phyloP scores from a whole-genome alignment of 2,888 invertebrate species.

The Catocala nupta region DNA sequence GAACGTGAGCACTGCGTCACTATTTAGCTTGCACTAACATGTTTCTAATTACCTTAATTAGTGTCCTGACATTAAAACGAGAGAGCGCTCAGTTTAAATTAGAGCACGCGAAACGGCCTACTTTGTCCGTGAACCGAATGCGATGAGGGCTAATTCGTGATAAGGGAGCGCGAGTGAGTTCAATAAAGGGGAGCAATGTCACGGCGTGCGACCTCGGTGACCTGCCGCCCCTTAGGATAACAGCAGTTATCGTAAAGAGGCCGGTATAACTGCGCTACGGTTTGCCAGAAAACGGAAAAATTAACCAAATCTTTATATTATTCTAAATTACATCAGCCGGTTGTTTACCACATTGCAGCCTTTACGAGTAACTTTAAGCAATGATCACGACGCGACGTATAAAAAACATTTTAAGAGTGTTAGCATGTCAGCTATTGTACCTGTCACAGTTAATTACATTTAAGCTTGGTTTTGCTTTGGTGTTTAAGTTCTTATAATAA shows the following conservation, averaged over 20 bases:
- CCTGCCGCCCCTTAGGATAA: conserved; percentile 66
- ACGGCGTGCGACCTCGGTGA: conserved; percentile 64
- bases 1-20: conserved; percentile 54
- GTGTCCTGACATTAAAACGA: conserved; percentile 75
- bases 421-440: conserved; percentile 44
- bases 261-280: conserved; percentile 46
- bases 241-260: conserved; percentile 68
- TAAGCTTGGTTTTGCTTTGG: conserved; percentile 41
- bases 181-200: conserved; percentile 78
- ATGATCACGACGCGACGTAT: conserved; percentile 45
- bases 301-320: conserved; percentile 48
- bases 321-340: conserved; percentile 29
- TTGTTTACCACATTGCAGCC: conserved; percentile 22
- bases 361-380: conserved; percentile 27
- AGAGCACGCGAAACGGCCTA: conserved; percentile 76
- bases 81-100: conserved; percentile 78
- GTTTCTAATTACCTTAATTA: conserved; percentile 82
- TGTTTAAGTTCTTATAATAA: conserved; percentile 37
- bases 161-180: conserved; percentile 77
- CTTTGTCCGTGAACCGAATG: conserved; percentile 79
- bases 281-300: conserved; percentile 42
- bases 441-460: conserved; percentile 53
- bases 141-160: conserved; percentile 79
- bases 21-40: conserved; percentile 70
- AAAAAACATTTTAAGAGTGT: conserved; percentile 50